Evolutionary conservation across 1,140 invertebrate genomes (phyloP), one percentile per base, ranked within the genome.

Genomic region (Probaryconus sp.): DNA sequence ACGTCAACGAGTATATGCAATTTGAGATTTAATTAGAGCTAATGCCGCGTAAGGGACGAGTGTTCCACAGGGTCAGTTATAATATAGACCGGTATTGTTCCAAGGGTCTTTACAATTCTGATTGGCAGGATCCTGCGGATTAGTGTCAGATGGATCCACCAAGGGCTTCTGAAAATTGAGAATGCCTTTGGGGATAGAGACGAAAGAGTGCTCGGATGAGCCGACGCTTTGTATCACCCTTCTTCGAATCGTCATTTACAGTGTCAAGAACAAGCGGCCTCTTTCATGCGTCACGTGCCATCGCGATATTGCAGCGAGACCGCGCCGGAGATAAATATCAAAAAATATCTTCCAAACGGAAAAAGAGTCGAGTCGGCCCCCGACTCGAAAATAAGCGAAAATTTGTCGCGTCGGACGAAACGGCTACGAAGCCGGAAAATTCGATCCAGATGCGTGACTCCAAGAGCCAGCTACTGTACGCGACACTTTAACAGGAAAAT

Each of bases 11-110:
- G 16, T 65, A 30, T 42, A 31, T 55, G 79, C 77, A 83, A 82
- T 82, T 80, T 76, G 80, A 83, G 77, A 82, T 83, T 82, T 81
- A 83, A 83, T 82, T 83, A 81, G 77, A 76, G 67, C 68, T 76
- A 78, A 81, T 83, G 61, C 68, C 58, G 18, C 61, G 48, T 38
- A 68, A 58, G 63, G 56, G 63, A 69, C 55, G 58, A 64, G 48
- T 64, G 63, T 67, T 67, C 73, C 42, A 55, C 47, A 65, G 77
- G 74, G 74, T 71, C 76, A 80, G 64, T 77, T 77, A 76, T 77
- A 76, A 73, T 70, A 63, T 51, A 31, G 48, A 30, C 37, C 24
- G 26, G 33, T 75, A 72, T 77, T 78, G 75, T 77, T 76, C 71
- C 70, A 63, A 67, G 56, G 68, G 50, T 77, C 65, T 71, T 76